Percentiles rank a stretch among this genome's conserved stretches.
Conservation (phyloP, 2,113 vertebrate genomes). For the Catharus minimus region DNA sequence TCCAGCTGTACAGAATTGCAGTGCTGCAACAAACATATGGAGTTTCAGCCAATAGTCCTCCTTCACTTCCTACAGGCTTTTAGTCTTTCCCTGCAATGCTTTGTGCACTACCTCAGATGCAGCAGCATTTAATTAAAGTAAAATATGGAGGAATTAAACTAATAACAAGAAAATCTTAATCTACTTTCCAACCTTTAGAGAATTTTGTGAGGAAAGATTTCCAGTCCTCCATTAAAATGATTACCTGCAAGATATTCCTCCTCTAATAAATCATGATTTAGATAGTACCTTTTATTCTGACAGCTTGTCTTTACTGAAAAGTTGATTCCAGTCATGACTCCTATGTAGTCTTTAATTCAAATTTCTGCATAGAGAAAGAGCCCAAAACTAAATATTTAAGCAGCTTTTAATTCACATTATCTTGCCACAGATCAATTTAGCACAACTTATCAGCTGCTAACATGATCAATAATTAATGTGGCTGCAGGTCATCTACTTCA, state of each 20-base stretch:
- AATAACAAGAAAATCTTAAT: neutral
- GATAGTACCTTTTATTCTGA: neutral
- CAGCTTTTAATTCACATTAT: constrained; percentile 22
- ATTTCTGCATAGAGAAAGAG: neutral
- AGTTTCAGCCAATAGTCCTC: constrained; percentile 22
- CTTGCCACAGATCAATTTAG: constrained; percentile 47
- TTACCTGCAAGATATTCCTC: neutral
- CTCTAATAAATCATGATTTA: neutral
- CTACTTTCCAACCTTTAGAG: neutral
- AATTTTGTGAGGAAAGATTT: neutral
- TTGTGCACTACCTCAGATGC: neutral
- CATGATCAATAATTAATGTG: constrained; percentile 42
- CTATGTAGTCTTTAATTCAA: neutral
- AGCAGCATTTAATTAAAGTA: neutral
- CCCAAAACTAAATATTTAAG: constrained; percentile 31
- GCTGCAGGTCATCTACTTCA: neutral
- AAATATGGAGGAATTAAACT: neutral
- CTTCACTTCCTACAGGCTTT: neutral
- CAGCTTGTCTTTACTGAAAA: neutral
- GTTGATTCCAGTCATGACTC: neutral
- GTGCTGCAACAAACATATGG: constrained; percentile 15
- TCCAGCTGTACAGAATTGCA: constrained; percentile 26
- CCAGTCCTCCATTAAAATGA: neutral
- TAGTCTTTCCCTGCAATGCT: neutral
- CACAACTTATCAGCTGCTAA: constrained; percentile 14